These are phyloP conservation scores for Hirundichthys speculiger DNA, from an alignment of 2,113 vertebrate genomes.

Conservation along the genomic window DNA sequence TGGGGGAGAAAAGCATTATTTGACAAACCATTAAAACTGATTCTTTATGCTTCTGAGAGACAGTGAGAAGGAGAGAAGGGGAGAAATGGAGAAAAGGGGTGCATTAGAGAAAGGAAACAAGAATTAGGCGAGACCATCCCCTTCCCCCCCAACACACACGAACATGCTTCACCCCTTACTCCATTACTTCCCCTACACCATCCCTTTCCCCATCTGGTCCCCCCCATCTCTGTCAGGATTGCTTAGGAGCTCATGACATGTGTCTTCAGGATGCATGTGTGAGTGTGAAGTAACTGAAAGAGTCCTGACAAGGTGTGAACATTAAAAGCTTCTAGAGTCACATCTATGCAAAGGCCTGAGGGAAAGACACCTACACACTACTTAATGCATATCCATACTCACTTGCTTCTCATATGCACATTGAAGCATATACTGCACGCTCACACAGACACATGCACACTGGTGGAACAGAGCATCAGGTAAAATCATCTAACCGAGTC, in stretches of 20 bases:
- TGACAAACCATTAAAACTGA: slow-evolving; percentile 78
- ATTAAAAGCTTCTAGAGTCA: slow-evolving; percentile 68
- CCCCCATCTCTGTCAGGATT: slow-evolving; percentile 55
- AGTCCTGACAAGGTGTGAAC: slow-evolving; percentile 76
- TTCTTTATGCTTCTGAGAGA: slow-evolving; percentile 73
- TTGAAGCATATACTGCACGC: not conserved
- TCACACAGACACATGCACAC: slow-evolving; percentile 17
- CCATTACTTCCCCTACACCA: slow-evolving; percentile 32
- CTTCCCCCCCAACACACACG: too few species aligned
- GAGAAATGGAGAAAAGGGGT: slow-evolving; percentile 32
- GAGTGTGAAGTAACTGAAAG: slow-evolving; percentile 42
- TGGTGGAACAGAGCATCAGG: slow-evolving; percentile 5
- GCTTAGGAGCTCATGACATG: slow-evolving; percentile 59
- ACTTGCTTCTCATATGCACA: slow-evolving; percentile 4
- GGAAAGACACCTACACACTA: slow-evolving; percentile 64
- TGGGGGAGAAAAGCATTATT: slow-evolving; percentile 73
- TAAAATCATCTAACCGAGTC: not conserved
- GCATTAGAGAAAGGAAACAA: slow-evolving; percentile 60
- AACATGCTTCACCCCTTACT: slow-evolving; percentile 20
- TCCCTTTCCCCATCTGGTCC: slow-evolving; percentile 21
- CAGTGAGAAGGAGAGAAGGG: slow-evolving; percentile 40
- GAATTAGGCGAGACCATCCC: slow-evolving; percentile 49
- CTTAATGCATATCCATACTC: slow-evolving; percentile 1
- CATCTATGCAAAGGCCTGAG: slow-evolving; percentile 40
- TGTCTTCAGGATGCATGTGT: slow-evolving; percentile 54